phyloP scores from a whole-genome alignment of 2,888 invertebrate genomes.

The Galerucella nymphaeae region DNA sequence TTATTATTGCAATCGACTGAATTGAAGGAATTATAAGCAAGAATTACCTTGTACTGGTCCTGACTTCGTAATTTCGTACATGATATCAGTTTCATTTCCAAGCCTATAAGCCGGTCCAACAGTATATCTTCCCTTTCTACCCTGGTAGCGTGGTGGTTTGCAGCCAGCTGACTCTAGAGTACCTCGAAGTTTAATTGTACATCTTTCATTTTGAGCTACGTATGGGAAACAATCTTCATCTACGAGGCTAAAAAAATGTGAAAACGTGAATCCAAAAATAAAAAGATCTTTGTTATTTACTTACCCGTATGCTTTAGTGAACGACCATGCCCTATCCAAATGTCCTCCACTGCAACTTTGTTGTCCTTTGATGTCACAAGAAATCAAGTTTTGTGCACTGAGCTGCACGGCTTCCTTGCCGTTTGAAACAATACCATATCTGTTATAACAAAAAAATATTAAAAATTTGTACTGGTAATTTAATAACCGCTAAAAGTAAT shows the following conservation, averaged over 20 bases:
- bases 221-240: constrained; percentile 90
- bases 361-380: constrained; percentile 83
- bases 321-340: constrained; percentile 93
- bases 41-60: constrained; percentile 90
- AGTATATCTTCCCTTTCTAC: constrained; percentile 74
- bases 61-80: constrained; percentile 89
- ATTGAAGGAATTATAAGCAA: background rate
- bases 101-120: constrained; percentile 83
- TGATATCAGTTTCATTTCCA: constrained; percentile 84
- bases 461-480: too few relatives aligned
- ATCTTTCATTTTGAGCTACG: constrained; percentile 71
- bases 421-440: constrained; percentile 86
- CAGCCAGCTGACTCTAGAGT: constrained; percentile 70
- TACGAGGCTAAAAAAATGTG: constrained; percentile 73
- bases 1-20: constrained; percentile 18
- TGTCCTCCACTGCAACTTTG: constrained; percentile 89
- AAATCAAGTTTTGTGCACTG: constrained; percentile 87
- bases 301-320: constrained; percentile 81
- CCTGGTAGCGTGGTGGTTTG: constrained; percentile 63
- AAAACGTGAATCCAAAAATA: background rate
- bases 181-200: constrained; percentile 69
- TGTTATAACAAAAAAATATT: constrained; percentile 50
- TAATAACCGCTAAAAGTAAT: too few relatives aligned
- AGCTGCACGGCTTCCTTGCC: constrained; percentile 79
- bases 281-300: constrained; percentile 28